A percentile compares a stretch with the other conserved stretches of the same genome.
Evolutionary conservation across 2,797 vertebrate species (phyloP).

Genomic region (Euphonia xanthogaster): DNA sequence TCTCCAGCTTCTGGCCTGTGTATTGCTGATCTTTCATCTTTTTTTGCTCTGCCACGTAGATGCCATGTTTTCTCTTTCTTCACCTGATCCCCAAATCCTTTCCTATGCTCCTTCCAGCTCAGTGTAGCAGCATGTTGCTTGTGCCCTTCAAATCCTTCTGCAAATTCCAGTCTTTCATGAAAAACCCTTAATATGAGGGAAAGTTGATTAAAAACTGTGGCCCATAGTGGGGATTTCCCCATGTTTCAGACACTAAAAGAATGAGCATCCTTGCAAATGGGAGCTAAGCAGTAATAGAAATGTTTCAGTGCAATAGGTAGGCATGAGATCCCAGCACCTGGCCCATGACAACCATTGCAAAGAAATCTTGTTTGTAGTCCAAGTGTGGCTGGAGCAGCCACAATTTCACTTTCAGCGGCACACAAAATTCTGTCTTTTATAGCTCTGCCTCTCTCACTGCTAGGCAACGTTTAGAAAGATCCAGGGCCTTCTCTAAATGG

Average conservation of each 20-base stretch:
- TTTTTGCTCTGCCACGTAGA: background rate
- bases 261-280: background rate
- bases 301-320: background rate
- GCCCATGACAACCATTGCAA: background rate
- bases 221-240: background rate
- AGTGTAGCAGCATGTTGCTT: background rate
- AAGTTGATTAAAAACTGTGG: background rate
- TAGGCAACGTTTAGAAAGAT: conserved; percentile 56
- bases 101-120: background rate
- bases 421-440: background rate
- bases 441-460: conserved; percentile 27
- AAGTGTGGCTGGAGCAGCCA: background rate
- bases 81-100: background rate
- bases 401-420: background rate
- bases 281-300: background rate
- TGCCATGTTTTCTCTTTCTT: background rate
- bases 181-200: background rate
- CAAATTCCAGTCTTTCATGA: background rate
- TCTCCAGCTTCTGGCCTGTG: background rate
- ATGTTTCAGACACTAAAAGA: background rate
- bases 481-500: conserved; percentile 41
- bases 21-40: background rate
- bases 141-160: background rate
- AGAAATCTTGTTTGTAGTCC: background rate
- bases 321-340: background rate